Evolutionary conservation across 1,140 invertebrate genomes (phyloP), one percentile per base, ranked within the genome.

Genomic region (Epicauta chinensis): DNA sequence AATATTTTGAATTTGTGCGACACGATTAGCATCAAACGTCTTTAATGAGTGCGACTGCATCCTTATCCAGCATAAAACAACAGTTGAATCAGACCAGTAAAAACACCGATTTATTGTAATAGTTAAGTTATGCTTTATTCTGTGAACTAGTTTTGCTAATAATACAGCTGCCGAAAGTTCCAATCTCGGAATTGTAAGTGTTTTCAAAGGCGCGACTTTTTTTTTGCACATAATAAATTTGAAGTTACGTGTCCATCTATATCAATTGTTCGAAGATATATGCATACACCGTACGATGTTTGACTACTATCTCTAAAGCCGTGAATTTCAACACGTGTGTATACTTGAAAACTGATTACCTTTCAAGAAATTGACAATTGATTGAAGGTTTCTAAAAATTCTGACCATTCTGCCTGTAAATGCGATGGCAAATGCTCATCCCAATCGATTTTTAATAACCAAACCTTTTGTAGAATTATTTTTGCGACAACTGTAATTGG

Each of bases 261-360:
- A 50, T 59, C 34, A 5, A 12, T 17, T 5, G 34, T 51, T 2
- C 60, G 32, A 11, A 69, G 2, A 41, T 73, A 74, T 11, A 71
- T 34, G 23, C 61, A 66, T 0, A 65, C 67, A 13, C 63, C 71
- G 53, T 70, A 73, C 6, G 63, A 69, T 0, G 31, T 37, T 40
- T 62, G 60, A 9, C 60, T 66, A 1, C 68, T 65, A 56, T 73
- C 71, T 10, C 53, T 53, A 55, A 71, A 73, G 5, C 63, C 65
- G 43, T 68, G 58, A 3, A 68, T 45, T 17, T 38, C 16, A 16
- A 49, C 10, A 32, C 9, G 31, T 16, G 5, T 23, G 5, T 16
- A 38, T 38, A 9, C 2, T 7, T 2, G 9, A 16, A 9, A 10
- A 14, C 17, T n/a, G 15, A 23, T 23, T 23, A 23, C 17, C 17